Conservation (phyloP, 2,797 vertebrate species). For the Loris lydekkerianus region DNA sequence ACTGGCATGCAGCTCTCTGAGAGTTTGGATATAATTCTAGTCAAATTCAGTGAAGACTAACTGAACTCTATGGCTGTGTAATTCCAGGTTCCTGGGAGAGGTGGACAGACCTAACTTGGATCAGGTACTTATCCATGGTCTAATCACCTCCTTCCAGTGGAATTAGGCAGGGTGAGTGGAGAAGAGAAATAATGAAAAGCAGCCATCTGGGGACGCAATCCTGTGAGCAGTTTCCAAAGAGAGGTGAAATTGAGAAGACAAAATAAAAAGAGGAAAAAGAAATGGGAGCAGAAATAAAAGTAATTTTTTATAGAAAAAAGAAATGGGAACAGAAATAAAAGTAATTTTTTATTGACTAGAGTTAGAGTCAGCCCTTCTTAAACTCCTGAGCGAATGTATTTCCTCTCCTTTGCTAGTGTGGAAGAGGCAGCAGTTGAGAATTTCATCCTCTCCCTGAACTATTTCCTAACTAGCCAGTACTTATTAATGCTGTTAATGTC, state of each 20-base stretch:
- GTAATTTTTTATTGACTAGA: slow-evolving; percentile 24
- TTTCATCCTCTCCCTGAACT: neutral
- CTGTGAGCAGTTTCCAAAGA: slow-evolving; percentile 17
- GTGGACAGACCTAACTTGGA: neutral
- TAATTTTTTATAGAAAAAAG: slow-evolving; percentile 44
- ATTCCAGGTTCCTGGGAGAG: slow-evolving; percentile 6
- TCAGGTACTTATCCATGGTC: neutral
- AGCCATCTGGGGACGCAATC: neutral
- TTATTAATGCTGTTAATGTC: slow-evolving; percentile 23
- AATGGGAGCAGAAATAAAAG: slow-evolving; percentile 47
- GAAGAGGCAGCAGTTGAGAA: slow-evolving; percentile 9
- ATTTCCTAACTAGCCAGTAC: slow-evolving; percentile 57
- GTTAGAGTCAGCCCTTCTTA: slow-evolving; percentile 39
- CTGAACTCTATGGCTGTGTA: neutral
- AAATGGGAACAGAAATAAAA: slow-evolving; percentile 48
- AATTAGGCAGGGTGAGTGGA: neutral
- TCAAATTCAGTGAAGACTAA: neutral
- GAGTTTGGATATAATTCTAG: neutral
- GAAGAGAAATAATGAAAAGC: neutral
- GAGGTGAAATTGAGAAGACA: neutral
- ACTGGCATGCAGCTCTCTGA: neutral
- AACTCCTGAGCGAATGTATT: neutral
- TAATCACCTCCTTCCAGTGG: neutral
- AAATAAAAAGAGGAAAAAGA: neutral
- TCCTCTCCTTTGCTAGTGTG: slow-evolving; percentile 36